Conservation (phyloP, 1,140 invertebrate genomes). For the Nymphalis io region DNA sequence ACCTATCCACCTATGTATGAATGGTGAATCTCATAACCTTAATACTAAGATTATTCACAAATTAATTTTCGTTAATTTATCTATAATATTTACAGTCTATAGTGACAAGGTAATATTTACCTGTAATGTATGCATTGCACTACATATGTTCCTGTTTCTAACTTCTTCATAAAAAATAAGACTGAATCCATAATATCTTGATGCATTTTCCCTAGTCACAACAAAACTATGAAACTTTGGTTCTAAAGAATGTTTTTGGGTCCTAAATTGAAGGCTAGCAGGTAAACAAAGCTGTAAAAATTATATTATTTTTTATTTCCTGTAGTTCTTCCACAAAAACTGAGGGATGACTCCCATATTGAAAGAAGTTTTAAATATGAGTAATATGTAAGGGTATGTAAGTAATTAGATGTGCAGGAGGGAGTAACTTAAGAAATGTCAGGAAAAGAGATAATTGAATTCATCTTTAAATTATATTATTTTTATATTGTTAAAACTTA, state of each 20-base stretch:
- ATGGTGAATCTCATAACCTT: too few relatives aligned
- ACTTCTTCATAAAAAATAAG: constrained; percentile 98
- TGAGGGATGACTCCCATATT: too few relatives aligned
- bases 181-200: constrained; percentile 95
- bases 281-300: constrained; percentile 93
- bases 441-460: background rate
- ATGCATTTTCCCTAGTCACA: constrained; percentile 97
- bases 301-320: background rate
- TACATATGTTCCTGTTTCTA: constrained; percentile 93
- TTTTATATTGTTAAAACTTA: constrained; percentile 72
- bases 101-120: constrained; percentile 60
- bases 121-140: constrained; percentile 96
- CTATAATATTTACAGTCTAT: too few relatives aligned
- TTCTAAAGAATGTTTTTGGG: constrained; percentile 94
- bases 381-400: too few relatives aligned
- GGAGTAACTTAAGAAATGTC: too few relatives aligned
- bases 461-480: background rate
- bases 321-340: constrained; percentile 26
- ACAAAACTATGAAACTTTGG: constrained; percentile 98
- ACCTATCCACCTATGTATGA: too few relatives aligned
- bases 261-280: constrained; percentile 95
- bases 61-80: too few relatives aligned
- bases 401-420: too few relatives aligned
- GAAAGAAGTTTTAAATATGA: too few relatives aligned
- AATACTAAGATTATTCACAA: too few relatives aligned